Evolutionary conservation across 1,140 invertebrate genomes (phyloP), one percentile per base, ranked within the genome.

Genomic region (Lasioglossum albipes): DNA sequence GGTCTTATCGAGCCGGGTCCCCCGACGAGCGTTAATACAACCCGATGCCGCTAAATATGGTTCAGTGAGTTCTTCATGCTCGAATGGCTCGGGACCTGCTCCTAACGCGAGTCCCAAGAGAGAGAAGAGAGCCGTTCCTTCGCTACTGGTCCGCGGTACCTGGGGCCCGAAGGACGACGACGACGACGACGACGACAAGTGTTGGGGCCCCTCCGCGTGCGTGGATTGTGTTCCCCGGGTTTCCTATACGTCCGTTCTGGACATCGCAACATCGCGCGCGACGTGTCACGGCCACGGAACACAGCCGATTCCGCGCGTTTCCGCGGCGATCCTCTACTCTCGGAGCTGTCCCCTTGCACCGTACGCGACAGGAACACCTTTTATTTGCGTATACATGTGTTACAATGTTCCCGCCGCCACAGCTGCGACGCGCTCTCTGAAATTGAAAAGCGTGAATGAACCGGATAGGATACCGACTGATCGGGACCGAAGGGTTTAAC

Each of bases 31-130:
- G 45, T 69, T 83, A 83, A 83, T 83, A 66, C 77, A 79, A 83
- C 77, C 75, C 66, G 81, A 83, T 79, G 70, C 66, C 81, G 69
- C 66, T 70, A 72, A 80, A 74, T 75, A 83, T 70, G 81, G 81
- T 83, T 78, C 81, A 80, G 81, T 80, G 77, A 66, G 49, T 75
- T 59, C 71, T 70, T 80, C 77, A 83, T 80, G 81, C 77, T 75
- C 77, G 52, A 83, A 75, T 66, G 71, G 22, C 16, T 45, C 45
- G 27, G 57, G 71, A 75, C 70, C 71, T 59, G 77, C 72, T 75
- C 71, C 20, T 82, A 78, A 82, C 80, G 80, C 75, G 68, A 69
- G 52, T 71, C 76, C 52, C 64, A 13, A 31, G 49, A 54, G 52
- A 73, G 69, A 54, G 81, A 73, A 79, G 81, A 49, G 62, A 49